Percentiles rank a stretch among this genome's conserved stretches.
phyloP scores from a whole-genome alignment of 1,140 invertebrate genomes.

The Phortica variegata region DNA sequence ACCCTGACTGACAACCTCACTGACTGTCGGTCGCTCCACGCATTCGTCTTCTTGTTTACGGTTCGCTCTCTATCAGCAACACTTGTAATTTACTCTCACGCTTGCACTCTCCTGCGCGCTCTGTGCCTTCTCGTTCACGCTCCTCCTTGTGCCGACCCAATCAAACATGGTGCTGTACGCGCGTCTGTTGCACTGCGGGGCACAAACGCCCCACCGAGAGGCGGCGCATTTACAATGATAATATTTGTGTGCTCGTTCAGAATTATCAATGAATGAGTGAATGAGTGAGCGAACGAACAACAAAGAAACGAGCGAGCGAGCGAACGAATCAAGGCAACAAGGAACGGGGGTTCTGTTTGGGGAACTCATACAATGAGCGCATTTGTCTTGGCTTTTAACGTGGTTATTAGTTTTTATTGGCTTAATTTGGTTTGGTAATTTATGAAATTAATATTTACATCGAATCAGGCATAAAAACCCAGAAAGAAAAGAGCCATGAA shows the following conservation, averaged over 20 bases:
- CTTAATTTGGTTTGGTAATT: too few relatives aligned
- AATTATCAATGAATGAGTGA: conserved; percentile 41
- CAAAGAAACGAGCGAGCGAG: too few relatives aligned
- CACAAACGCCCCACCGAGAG: conserved; percentile 54
- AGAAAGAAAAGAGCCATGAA: too few relatives aligned
- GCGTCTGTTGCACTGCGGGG: conserved; percentile 36
- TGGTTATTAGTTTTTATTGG: too few relatives aligned
- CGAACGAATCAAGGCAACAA: too few relatives aligned
- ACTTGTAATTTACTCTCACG: conserved; percentile 1
- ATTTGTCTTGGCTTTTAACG: too few relatives aligned
- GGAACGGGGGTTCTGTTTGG: too few relatives aligned
- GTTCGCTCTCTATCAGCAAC: conserved; percentile 20
- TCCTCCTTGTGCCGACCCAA: too few relatives aligned
- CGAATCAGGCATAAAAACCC: conserved; percentile 14
- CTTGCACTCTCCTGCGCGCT: not conserved
- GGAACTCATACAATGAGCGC: too few relatives aligned
- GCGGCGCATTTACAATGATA: conserved; percentile 55
- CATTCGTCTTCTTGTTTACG: not conserved
- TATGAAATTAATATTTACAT: too few relatives aligned
- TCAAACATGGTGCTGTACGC: conserved; percentile 23
- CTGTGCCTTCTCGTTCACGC: not conserved
- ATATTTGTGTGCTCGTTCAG: conserved; percentile 52
- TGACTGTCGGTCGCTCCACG: not conserved
- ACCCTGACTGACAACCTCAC: not conserved
- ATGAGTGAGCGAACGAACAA: conserved; percentile 22